Evolutionary conservation across 2,888 invertebrate genomes (phyloP), one percentile per base, ranked within the genome.

Genomic region (Empis livida): DNA sequence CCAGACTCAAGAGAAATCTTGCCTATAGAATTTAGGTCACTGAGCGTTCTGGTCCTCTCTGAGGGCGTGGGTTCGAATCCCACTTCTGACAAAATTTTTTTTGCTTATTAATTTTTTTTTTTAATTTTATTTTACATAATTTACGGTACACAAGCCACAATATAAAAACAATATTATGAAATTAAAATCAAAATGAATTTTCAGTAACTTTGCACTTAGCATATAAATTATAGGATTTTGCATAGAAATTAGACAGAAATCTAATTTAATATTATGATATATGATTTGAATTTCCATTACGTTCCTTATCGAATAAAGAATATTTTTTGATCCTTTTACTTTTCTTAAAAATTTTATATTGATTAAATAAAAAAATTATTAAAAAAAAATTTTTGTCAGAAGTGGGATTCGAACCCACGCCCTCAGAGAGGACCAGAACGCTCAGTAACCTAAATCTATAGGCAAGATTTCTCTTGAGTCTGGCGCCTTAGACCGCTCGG

Each of bases 401-500:
- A 41, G 41, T 41, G 41, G 41, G 41, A 41, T 41, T 41, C n/a
- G 41, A 41, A 41, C 41, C 27, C 41, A 41, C 41, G 41, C 41
- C 41, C 41, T 41, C 41, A 41, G n/a, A n/a, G 41, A 41, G 41
- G 41, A 41, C 41, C 41, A 41, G 41, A 41, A 41, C 41, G 27
- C 41, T 41, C 41, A 41, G n/a, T 23, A 20, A 41, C 23, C 41
- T 14, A 13, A n/a, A 8, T 14, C 2, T 10, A 32, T 35, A 41
- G 41, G 41, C 27, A 41, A 41, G 41, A 41, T 41, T 41, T 41
- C 27, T 41, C 41, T 41, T 41, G 41, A 41, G 41, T 41, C 41
- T 41, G 41, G 41, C 41, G 41, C 41, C 41, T 41, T 41, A 41
- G 41, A 41, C 41, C 41, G 41, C 41, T 41, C 41, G 41, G 41